phyloP scores from a whole-genome alignment of 2,888 invertebrate species.

The Lasiommata megera region DNA sequence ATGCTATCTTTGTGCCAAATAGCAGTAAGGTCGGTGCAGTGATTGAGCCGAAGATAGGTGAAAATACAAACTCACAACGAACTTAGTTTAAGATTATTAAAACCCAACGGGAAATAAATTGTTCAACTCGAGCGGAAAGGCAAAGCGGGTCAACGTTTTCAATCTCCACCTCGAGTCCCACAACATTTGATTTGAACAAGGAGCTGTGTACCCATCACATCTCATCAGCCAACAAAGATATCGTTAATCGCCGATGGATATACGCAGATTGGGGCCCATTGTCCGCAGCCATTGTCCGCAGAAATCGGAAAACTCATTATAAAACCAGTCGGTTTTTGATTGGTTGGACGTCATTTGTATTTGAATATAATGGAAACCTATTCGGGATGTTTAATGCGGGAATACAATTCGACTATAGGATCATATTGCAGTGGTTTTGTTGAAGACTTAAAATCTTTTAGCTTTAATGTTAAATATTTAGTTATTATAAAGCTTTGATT shows the following conservation, averaged over 20 bases:
- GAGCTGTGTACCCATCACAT: slow-evolving; percentile 2
- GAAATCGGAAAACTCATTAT: slow-evolving; percentile 33
- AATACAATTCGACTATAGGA: background rate
- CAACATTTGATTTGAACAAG: slow-evolving; percentile 2
- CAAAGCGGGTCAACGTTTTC: slow-evolving; percentile 29
- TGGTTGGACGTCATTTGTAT: slow-evolving; percentile 28
- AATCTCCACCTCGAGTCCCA: slow-evolving; percentile 11
- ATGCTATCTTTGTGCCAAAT: too few relatives aligned
- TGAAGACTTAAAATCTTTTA: too few relatives aligned
- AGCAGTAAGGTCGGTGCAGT: too few relatives aligned
- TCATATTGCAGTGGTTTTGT: slow-evolving; percentile 18
- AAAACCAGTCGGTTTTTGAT: slow-evolving; percentile 26
- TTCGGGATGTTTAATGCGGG: background rate
- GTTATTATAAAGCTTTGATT: too few relatives aligned
- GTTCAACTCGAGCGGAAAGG: background rate
- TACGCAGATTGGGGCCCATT: slow-evolving; percentile 53
- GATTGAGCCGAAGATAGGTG: too few relatives aligned
- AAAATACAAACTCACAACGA: too few relatives aligned
- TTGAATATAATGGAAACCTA: slow-evolving; percentile 17
- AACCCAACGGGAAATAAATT: slow-evolving; percentile 24
- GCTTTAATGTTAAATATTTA: too few relatives aligned
- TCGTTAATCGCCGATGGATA: slow-evolving; percentile 53
- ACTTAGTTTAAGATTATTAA: slow-evolving; percentile 3
- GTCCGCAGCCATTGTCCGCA: slow-evolving; percentile 37
- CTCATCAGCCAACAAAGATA: slow-evolving; percentile 44